Base-by-base conservation (phyloP, 1,140 invertebrate genomes). In the Drosophila arizonae region DNA sequence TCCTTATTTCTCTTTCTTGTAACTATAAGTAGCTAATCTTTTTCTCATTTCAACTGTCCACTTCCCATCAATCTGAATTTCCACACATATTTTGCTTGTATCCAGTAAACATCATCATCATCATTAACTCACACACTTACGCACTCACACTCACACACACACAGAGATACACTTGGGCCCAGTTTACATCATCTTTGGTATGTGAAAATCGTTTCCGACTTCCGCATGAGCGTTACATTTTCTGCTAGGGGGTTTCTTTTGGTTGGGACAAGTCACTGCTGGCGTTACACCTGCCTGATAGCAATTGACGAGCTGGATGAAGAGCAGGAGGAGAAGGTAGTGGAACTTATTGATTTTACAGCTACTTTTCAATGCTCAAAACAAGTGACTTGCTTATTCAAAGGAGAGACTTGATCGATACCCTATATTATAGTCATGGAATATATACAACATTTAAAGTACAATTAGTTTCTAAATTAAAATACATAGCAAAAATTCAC, bases 131-230 rank as follows among this genome's bases (percentile, higher is more conserved):
- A 54, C 76, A 64, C 66, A 33, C 28, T 36, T 36, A 36, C 8
- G 8, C 33, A 36, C 33, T 17, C 51, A 54, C 17, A 63, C 11
- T 1, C 30, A 33, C 30, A 30, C 45, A 50, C 45, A 51, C 46
- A 71, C 66, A 62, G 54, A 58, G 33, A 41, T 45, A 58, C 36
- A 71, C 69, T 72, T 54, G 69, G 55, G 54, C 69, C 52, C 69
- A 66, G 69, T 66, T 72, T 72, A 54, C 75, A 78, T 76, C 65
- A 82, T 81, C 58, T 73, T 52, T 63, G 56, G 76, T 57, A 56
- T 55, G 64, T 60, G 41, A 60, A 70, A 81, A 84, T 64, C 76
- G 66, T 66, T 84, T 85, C 77, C 81, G 81, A 77, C 81, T 84
- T 84, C 77, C 81, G 73, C 74, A 66, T 76, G 52, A 68, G 65